Conservation (phyloP, 2,888 invertebrate species). For the Agrypnus murinus region DNA sequence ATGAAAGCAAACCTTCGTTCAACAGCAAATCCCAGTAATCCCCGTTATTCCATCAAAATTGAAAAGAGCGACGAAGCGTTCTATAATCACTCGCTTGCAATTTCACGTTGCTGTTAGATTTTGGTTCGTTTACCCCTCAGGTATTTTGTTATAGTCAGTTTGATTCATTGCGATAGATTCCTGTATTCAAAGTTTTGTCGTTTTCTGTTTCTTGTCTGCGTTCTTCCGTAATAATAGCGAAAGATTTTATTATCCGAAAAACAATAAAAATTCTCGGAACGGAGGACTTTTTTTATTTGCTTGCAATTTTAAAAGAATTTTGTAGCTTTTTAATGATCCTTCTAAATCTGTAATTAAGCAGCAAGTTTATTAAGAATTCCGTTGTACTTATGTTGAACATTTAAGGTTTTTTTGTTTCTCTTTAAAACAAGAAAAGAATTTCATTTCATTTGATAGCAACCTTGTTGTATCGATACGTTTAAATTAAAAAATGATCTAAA, state of each 20-base stretch:
- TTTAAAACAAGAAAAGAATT: too few species aligned
- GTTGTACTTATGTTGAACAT: too few species aligned
- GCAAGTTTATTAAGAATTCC: too few species aligned
- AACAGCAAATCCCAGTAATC: slow-evolving; percentile 19
- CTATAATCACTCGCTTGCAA: slow-evolving; percentile 20
- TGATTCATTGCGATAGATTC: neutral
- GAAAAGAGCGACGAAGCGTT: slow-evolving; percentile 28
- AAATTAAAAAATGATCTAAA: too few species aligned
- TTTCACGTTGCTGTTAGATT: slow-evolving; percentile 10
- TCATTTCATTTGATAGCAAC: too few species aligned
- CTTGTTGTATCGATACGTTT: too few species aligned
- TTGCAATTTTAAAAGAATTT: too few species aligned
- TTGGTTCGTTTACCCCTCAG: slow-evolving; percentile 13
- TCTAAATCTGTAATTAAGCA: too few species aligned
- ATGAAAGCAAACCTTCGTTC: slow-evolving; percentile 25
- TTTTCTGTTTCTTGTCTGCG: neutral
- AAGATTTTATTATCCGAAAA: neutral
- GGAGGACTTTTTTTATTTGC: too few species aligned
- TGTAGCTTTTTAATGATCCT: too few species aligned
- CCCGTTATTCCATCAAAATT: slow-evolving; percentile 29
- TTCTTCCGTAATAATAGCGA: neutral
- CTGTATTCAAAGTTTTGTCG: slow-evolving; percentile 4
- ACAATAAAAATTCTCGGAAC: too few species aligned
- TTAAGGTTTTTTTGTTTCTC: too few species aligned
- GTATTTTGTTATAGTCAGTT: slow-evolving; percentile 1